phyloP scores from a whole-genome alignment of 2,113 vertebrate species.

The Neolamprologus modestus region DNA sequence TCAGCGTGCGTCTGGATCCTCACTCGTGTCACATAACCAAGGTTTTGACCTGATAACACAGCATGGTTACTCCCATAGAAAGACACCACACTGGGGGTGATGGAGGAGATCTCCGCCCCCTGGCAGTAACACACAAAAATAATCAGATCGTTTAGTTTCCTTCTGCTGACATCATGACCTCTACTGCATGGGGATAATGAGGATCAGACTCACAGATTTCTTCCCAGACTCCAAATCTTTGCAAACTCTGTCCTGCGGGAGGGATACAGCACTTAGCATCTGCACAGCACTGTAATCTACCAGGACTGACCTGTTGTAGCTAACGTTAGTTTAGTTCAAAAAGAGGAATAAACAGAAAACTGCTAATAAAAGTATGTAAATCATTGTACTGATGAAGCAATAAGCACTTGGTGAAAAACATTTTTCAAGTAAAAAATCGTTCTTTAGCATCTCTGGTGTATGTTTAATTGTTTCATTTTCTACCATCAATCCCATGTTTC shows the following conservation, averaged over 20 bases:
- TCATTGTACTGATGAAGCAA: not conserved
- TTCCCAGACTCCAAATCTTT: not conserved
- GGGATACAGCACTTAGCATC: not conserved
- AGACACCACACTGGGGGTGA: slow-evolving; percentile 76
- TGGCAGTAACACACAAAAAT: slow-evolving; percentile 40
- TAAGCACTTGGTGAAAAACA: not conserved
- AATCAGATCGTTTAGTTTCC: not conserved
- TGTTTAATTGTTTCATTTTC: not conserved
- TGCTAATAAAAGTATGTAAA: not conserved
- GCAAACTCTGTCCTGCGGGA: slow-evolving; percentile 13
- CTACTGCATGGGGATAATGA: not conserved
- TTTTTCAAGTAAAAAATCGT: rapidly evolving
- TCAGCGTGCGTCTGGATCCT: slow-evolving; percentile 70
- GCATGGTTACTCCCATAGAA: slow-evolving; percentile 80
- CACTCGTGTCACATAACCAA: slow-evolving; percentile 68
- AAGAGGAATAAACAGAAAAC: not conserved
- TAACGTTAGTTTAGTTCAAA: not conserved
- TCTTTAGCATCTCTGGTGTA: not conserved
- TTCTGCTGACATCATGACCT: not conserved
- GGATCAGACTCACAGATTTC: slow-evolving; percentile 13
- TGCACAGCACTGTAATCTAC: not conserved
- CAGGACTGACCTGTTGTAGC: not conserved
- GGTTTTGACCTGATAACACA: slow-evolving; percentile 77
- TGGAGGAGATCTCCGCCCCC: slow-evolving; percentile 73
- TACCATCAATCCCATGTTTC: not conserved